Percentiles rank a stretch among this genome's conserved stretches.
phyloP scores from a whole-genome alignment of 2,113 vertebrate genomes.

The Cheirogaleus medius region DNA sequence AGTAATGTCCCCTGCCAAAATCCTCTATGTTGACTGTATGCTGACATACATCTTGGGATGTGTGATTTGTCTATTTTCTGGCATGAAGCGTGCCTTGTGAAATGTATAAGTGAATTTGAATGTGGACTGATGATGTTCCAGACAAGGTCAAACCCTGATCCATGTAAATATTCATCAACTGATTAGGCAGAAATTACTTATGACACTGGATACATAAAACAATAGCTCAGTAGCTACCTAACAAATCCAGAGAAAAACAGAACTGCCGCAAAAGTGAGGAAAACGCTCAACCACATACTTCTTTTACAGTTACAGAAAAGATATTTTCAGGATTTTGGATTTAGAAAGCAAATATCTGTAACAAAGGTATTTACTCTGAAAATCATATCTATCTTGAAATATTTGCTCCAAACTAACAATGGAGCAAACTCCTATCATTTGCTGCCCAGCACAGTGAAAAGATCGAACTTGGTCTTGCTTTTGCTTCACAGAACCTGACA shows the following conservation, averaged over 20 bases:
- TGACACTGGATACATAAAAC: background rate
- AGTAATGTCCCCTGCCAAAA: background rate
- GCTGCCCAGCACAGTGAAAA: background rate
- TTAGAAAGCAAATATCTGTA: background rate
- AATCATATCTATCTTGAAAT: background rate
- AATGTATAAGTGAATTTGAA: slow-evolving; percentile 3
- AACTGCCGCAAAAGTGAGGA: background rate
- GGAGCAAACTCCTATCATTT: background rate
- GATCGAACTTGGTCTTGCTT: background rate
- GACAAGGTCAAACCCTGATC: slow-evolving; percentile 9
- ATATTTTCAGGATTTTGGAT: background rate
- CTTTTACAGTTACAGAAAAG: background rate
- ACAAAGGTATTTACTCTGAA: background rate
- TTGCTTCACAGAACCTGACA: background rate
- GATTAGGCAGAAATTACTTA: slow-evolving; percentile 24
- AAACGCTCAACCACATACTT: background rate
- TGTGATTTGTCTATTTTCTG: background rate
- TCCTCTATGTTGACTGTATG: background rate
- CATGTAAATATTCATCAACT: slow-evolving; percentile 22
- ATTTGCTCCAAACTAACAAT: background rate
- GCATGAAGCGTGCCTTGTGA: background rate
- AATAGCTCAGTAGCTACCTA: background rate
- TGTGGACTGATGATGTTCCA: background rate
- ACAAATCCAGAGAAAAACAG: background rate
- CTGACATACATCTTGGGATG: background rate